A percentile compares a stretch with the other conserved stretches of the same genome.
Conservation (phyloP, 2,888 invertebrate genomes). For the Drosophila putrida region DNA sequence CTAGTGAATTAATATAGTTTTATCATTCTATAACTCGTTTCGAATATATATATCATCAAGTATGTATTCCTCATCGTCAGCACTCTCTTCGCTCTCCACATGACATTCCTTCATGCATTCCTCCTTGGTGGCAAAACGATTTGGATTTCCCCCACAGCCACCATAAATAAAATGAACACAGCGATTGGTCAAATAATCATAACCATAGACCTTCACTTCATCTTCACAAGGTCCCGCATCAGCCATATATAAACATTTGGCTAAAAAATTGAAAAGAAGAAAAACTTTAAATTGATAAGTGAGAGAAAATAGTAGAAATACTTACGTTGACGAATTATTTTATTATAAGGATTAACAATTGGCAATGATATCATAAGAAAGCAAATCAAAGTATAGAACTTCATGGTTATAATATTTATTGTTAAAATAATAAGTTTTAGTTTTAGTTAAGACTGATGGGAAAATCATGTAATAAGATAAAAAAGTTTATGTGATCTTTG, state of each 20-base stretch:
- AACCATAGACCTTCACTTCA: slow-evolving; percentile 56
- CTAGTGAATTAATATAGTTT: background rate
- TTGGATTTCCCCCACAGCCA: slow-evolving; percentile 67
- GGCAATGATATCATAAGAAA: background rate
- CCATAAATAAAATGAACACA: slow-evolving; percentile 62
- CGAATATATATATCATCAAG: slow-evolving; percentile 20
- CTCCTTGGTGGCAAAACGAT: slow-evolving; percentile 48
- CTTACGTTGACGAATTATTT: slow-evolving; percentile 35
- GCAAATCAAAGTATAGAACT: background rate
- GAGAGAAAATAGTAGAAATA: background rate
- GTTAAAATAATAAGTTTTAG: background rate
- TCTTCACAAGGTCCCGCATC: slow-evolving; percentile 52
- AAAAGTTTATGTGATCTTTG: background rate
- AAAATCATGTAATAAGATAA: too few relatives aligned
- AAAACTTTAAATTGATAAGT: background rate
- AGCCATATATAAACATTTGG: slow-evolving; percentile 56
- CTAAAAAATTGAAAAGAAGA: slow-evolving; percentile 5
- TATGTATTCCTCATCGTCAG: background rate
- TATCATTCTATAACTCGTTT: slow-evolving; percentile 8
- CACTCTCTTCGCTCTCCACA: slow-evolving; percentile 34
- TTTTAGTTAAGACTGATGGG: too few relatives aligned
- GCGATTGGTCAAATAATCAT: slow-evolving; percentile 56
- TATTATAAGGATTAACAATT: slow-evolving; percentile 10
- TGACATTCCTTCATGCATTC: slow-evolving; percentile 56
- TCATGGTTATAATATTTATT: background rate